phyloP scores from a whole-genome alignment of 2,113 vertebrate genomes.

The Myocastor coypus region DNA sequence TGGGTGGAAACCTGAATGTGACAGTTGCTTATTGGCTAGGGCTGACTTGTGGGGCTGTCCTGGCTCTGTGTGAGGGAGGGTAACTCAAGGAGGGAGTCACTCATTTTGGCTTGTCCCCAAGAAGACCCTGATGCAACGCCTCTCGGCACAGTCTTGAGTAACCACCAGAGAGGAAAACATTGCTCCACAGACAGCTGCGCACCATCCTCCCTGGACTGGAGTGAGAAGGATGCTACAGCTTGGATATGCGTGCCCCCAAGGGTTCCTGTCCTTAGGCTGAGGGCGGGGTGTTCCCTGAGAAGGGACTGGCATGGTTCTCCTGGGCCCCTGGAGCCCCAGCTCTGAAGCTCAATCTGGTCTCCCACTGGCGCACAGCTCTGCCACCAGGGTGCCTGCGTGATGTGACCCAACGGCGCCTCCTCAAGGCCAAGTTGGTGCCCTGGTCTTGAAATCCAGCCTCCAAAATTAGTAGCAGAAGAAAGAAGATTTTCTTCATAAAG shows the following conservation, averaged over 20 bases:
- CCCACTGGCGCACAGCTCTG: not conserved
- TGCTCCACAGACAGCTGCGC: fast-evolving
- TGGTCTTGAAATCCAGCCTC: not conserved
- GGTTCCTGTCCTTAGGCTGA: not conserved
- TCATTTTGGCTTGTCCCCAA: not conserved
- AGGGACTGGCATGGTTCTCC: not conserved
- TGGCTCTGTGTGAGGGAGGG: fast-evolving
- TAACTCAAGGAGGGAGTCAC: not conserved
- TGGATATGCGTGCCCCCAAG: not conserved
- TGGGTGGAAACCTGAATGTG: not conserved
- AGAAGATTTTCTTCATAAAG: not conserved
- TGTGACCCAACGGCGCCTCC: not conserved
- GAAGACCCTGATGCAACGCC: not conserved
- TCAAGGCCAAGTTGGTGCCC: too few species aligned
- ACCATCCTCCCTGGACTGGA: too few species aligned
- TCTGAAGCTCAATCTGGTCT: not conserved
- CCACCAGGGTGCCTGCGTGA: too few species aligned
- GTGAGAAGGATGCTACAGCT: fast-evolving
- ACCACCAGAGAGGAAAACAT: fast-evolving
- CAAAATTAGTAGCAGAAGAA: not conserved
- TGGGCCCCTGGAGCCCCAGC: too few species aligned
- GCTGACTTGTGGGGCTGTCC: fast-evolving
- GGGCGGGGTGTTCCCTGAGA: not conserved
- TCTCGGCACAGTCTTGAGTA: fast-evolving
- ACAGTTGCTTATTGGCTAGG: fast-evolving